Evolutionary conservation across 1,140 invertebrate species (phyloP), one percentile per base, ranked within the genome.

Genomic region (Meloidogyne hapla): DNA sequence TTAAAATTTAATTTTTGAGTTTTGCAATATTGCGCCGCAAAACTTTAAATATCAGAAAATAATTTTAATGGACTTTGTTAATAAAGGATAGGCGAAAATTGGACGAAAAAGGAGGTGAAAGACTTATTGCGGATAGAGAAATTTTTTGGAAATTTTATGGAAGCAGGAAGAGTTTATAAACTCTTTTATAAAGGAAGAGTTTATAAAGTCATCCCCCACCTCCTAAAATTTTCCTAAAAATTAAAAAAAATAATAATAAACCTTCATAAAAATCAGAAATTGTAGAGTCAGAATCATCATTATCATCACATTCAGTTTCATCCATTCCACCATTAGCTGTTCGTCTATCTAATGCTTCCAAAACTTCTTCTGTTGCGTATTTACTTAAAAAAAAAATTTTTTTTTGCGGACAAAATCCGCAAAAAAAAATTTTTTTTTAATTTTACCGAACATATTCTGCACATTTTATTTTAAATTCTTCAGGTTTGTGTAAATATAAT

Each of bases 381-480:
- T 81, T 86, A 13, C 80, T 45, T 25, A 18, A 48, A 56, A 56
- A 56, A 63, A 80, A 77, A 38, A 25, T 23, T 28, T 13, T n/a
- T n/a, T n/a, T n/a, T n/a, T n/a, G n/a, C n/a, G n/a, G n/a, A n/a
- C n/a, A n/a, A n/a, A n/a, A n/a, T 28, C 64, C 13, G 61, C 13
- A 10, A 10, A 12, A 40, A 75, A 28, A 23, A 68, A 26, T 26
- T 26, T 23, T 28, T 70, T 38, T 75, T 18, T 26, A 78, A 18
- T 21, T 42, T 21, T 28, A 66, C n/a, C 76, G 18, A 33, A 77
- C 40, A 66, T 65, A 67, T 90, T 90, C 91, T 88, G 86, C 84
- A 56, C 98, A 96, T 91, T 98, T 98, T 89, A 95, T 94, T 89
- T 95, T 98, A 90, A 98, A 99, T 87, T 99, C 96, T 89, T 99